These are phyloP conservation scores for Drosophila bunnanda DNA, from an alignment of 2,888 invertebrate species.

Conservation along the genomic window DNA sequence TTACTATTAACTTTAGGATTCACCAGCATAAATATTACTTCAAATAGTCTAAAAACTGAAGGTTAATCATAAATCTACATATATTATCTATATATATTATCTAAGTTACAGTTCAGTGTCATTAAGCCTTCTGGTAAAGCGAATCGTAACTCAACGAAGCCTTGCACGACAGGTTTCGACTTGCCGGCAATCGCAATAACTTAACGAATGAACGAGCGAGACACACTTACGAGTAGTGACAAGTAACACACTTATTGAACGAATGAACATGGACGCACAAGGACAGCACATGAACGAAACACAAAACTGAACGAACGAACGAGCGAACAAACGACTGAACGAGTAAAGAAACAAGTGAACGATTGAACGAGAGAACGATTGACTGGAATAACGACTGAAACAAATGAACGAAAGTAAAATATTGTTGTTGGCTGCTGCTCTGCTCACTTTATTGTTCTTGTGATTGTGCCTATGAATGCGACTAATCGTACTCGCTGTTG, in stretches of 20 bases:
- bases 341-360: constrained; percentile 33
- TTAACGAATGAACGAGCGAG: constrained; percentile 32
- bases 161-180: constrained; percentile 4
- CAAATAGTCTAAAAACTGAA: not conserved
- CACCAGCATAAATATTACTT: not conserved
- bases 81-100: not conserved
- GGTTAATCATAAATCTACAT: not conserved
- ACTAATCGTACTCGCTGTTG: constrained; percentile 84
- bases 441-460: constrained; percentile 84
- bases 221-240: constrained; percentile 29
- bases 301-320: constrained; percentile 33
- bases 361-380: constrained; percentile 33
- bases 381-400: constrained; percentile 18
- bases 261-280: constrained; percentile 17
- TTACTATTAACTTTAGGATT: not conserved
- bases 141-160: constrained; percentile 5
- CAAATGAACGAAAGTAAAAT: constrained; percentile 36
- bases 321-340: constrained; percentile 5
- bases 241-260: constrained; percentile 25
- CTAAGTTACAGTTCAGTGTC: constrained; percentile 18
- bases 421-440: constrained; percentile 62
- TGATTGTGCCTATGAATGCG: constrained; percentile 84
- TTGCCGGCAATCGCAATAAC: constrained; percentile 9
- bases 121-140: constrained; percentile 5
- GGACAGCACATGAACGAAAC: constrained; percentile 20